Percentiles rank a stretch among this genome's conserved stretches.
Evolutionary conservation across 1,140 invertebrate genomes (phyloP).

Genomic region (Philopotamus ludificatus): DNA sequence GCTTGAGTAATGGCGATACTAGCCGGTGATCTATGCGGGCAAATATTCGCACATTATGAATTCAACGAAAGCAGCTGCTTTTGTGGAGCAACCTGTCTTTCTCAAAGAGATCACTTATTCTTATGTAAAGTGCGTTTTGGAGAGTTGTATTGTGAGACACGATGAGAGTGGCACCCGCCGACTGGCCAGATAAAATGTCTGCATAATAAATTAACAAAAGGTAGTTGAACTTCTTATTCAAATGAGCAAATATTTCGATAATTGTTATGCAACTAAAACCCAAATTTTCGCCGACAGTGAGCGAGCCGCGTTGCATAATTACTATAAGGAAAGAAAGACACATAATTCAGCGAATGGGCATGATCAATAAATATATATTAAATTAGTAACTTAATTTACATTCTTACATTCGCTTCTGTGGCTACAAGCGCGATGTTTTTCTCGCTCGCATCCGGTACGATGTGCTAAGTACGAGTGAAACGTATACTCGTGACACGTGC

Average conservation of each 20-base stretch:
- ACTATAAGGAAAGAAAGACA: no score
- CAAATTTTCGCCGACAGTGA: background rate
- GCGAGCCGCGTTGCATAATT: no score
- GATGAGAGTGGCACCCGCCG: constrained; percentile 18
- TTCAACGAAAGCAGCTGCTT: background rate
- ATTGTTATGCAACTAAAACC: background rate
- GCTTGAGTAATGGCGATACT: no score
- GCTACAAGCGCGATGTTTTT: no score
- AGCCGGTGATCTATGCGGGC: no score
- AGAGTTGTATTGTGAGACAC: background rate
- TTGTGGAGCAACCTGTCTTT: background rate
- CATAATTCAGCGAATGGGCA: no score
- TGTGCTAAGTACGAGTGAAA: no score
- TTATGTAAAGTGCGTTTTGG: background rate
- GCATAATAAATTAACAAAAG: constrained; percentile 21
- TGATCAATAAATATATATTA: no score
- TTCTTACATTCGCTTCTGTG: no score
- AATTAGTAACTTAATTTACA: no score
- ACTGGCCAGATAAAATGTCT: constrained; percentile 15
- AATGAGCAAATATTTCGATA: background rate
- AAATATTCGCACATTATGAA: background rate
- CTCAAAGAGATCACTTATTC: constrained; percentile 13
- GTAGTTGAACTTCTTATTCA: constrained; percentile 25
- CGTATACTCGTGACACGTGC: no score
- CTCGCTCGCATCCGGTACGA: no score